These are phyloP conservation scores for Dilophus febrilis DNA, from an alignment of 2,888 invertebrate species.

Conservation along the genomic window DNA sequence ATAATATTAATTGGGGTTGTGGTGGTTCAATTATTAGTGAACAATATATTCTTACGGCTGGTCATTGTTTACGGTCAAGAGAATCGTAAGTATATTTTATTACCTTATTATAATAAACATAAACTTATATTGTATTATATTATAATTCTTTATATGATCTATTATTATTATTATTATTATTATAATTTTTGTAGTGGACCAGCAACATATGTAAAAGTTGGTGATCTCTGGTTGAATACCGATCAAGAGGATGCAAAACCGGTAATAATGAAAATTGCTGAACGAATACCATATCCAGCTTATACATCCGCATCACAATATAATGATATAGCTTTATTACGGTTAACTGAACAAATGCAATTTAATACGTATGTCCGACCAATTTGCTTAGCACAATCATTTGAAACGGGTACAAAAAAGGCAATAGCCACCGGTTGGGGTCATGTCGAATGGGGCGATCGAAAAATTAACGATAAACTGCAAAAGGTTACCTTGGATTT, in stretches of 20 bases:
- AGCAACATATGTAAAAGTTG: slow-evolving; percentile 20
- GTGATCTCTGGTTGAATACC: slow-evolving; percentile 21
- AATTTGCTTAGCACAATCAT: slow-evolving; percentile 20
- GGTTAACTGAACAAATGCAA: slow-evolving; percentile 18
- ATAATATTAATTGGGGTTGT: slow-evolving; percentile 24
- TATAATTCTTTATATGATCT: not conserved
- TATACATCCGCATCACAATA: slow-evolving; percentile 26
- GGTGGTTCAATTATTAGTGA: slow-evolving; percentile 36
- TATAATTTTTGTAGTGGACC: slow-evolving; percentile 11
- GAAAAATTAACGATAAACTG: slow-evolving; percentile 22
- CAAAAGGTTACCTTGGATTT: slow-evolving; percentile 30
- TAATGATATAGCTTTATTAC: slow-evolving; percentile 33
- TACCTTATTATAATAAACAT: no score
- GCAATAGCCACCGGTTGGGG: slow-evolving; percentile 28
- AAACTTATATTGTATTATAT: no score
- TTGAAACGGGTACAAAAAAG: slow-evolving; percentile 12
- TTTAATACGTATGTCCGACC: slow-evolving; percentile 22
- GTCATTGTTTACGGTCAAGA: slow-evolving; percentile 28
- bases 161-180: no score
- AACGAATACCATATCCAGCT: slow-evolving; percentile 26
- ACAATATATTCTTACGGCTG: slow-evolving; percentile 36
- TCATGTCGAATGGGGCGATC: slow-evolving; percentile 9
- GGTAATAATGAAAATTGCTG: slow-evolving; percentile 19
- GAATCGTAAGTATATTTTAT: not conserved
- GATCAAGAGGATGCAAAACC: slow-evolving; percentile 20